phyloP scores from a whole-genome alignment of 2,888 invertebrate species.

The Orthosia incerta region DNA sequence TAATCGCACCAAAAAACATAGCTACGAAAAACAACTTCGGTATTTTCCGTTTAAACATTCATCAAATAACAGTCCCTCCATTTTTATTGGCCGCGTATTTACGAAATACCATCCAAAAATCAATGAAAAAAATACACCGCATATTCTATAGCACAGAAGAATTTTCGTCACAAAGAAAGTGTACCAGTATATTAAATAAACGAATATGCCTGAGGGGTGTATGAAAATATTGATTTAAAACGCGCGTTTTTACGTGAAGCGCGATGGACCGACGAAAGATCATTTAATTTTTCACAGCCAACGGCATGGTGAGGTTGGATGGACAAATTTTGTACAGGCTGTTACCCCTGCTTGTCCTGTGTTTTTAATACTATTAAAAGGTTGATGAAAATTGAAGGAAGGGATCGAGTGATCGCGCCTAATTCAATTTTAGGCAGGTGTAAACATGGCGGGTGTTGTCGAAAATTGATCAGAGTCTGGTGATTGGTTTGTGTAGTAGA shows the following conservation, averaged over 20 bases:
- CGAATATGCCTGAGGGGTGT: slow-evolving; percentile 34
- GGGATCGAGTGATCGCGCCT: neutral
- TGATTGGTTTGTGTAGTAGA: neutral
- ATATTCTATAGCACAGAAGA: slow-evolving; percentile 32
- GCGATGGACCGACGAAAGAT: slow-evolving; percentile 62
- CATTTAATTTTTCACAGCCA: slow-evolving; percentile 65
- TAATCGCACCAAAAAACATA: slow-evolving; percentile 1
- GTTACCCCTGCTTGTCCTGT: slow-evolving; percentile 27
- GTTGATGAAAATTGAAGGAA: slow-evolving; percentile 11
- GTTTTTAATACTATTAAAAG: slow-evolving; percentile 15
- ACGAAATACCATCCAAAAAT: slow-evolving; percentile 21
- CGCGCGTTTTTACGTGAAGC: slow-evolving; percentile 27
- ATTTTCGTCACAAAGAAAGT: slow-evolving; percentile 42
- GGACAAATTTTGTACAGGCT: slow-evolving; percentile 45
- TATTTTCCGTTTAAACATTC: slow-evolving; percentile 6
- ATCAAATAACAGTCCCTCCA: slow-evolving; percentile 2
- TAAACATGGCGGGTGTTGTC: neutral
- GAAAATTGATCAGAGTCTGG: neutral
- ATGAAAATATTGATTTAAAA: slow-evolving; percentile 64
- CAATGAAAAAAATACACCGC: slow-evolving; percentile 14
- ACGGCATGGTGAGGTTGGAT: slow-evolving; percentile 27
- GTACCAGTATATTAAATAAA: slow-evolving; percentile 30
- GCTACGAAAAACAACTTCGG: neutral
- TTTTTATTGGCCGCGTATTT: slow-evolving; percentile 23
- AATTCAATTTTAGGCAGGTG: slow-evolving; percentile 3